Percentiles rank a stretch among this genome's conserved stretches.
These are phyloP conservation scores for Psilanteris sp. DNA, from an alignment of 1,140 invertebrate genomes.

Conservation along the genomic window DNA sequence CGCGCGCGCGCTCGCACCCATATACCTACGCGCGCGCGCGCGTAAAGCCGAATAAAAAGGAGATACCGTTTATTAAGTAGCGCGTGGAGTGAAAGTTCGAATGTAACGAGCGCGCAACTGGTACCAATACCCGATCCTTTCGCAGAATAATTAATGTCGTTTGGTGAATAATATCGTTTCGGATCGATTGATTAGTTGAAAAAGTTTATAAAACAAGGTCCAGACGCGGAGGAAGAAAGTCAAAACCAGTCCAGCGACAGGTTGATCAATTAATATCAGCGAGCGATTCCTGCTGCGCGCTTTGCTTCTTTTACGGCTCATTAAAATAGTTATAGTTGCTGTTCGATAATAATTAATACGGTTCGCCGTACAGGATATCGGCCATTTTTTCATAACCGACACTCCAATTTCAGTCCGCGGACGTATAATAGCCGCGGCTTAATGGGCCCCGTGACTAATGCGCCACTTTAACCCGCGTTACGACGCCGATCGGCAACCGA, in stretches of 20 bases:
- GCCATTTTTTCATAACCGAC: background rate
- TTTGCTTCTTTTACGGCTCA: background rate
- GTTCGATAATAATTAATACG: background rate
- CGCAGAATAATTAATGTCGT: conserved; percentile 65
- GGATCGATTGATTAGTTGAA: conserved; percentile 17
- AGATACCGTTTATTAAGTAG: conserved; percentile 68
- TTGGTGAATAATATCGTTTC: conserved; percentile 47
- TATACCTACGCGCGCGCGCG: too few species aligned
- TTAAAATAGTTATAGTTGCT: too few species aligned
- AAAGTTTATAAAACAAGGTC: conserved; percentile 17
- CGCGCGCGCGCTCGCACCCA: background rate
- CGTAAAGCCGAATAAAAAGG: conserved; percentile 39
- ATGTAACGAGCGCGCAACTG: conserved; percentile 58
- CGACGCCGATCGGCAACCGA: background rate
- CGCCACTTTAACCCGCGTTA: conserved; percentile 4
- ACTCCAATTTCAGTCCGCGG: background rate
- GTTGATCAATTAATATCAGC: conserved; percentile 35
- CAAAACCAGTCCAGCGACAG: conserved; percentile 35
- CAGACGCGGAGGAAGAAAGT: conserved; percentile 17
- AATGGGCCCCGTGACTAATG: conserved; percentile 2
- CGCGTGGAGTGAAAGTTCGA: conserved; percentile 69
- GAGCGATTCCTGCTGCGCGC: background rate
- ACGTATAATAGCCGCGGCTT: background rate
- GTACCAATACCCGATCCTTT: conserved; percentile 64
- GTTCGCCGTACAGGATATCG: background rate